Evolutionary conservation across 2,888 invertebrate species (phyloP).

Genomic region (Spilosoma lubricipeda): DNA sequence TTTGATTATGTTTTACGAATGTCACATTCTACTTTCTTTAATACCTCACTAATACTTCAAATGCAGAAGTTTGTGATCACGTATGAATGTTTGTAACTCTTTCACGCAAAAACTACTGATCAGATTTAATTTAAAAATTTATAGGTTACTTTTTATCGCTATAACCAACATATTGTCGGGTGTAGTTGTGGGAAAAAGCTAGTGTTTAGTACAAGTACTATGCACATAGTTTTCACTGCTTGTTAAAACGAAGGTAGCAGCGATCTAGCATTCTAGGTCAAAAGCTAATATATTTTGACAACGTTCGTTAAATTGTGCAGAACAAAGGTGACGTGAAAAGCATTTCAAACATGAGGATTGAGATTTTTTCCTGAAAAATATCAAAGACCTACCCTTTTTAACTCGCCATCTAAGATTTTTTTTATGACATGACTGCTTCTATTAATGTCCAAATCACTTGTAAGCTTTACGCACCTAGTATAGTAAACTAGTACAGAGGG

Average conservation of each 20-base stretch:
- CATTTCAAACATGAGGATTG: background rate
- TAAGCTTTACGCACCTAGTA: background rate
- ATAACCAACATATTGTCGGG: no score
- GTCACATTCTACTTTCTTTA: no score
- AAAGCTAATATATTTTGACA: background rate
- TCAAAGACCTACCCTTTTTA: background rate
- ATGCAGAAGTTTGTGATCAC: no score
- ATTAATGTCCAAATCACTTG: background rate
- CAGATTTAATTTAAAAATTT: background rate
- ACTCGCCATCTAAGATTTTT: background rate
- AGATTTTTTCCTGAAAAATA: background rate
- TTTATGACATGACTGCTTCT: background rate
- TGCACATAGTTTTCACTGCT: background rate
- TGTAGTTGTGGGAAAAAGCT: no score
- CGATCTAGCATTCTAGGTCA: background rate
- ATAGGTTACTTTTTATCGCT: no score
- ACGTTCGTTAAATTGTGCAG: background rate
- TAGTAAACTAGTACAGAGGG: no score
- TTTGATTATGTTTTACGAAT: background rate
- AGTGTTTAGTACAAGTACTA: background rate
- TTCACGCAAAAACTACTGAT: no score
- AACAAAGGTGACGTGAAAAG: background rate
- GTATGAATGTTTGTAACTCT: no score
- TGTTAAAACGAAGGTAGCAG: background rate
- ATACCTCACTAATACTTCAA: no score